Evolutionary conservation across 53 echinoderm and acorn worm genomes (phyloP), one percentile per base, ranked within the genome.

Genomic region (Zoroaster sp.): DNA sequence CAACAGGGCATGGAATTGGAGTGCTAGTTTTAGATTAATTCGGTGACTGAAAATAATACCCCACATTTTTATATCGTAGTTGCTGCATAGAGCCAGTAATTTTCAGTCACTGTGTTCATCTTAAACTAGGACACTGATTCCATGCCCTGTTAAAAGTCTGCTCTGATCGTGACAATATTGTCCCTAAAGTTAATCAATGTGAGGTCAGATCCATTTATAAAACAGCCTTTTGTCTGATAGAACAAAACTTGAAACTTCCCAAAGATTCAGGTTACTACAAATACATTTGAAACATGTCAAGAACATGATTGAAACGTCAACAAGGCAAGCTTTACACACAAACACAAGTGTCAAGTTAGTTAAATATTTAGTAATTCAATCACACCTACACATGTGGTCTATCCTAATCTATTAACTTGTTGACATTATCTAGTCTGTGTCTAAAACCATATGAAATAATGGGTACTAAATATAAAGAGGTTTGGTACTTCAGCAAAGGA

Each of bases 351-450:
- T 85, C 85, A 71, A 69, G 49, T 71, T 69, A 70, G 51, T 71
- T 17, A 85, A 70, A 85, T 85, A 85, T 65, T 79, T 63, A 55
- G 79, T 59, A 32, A 79, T 79, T 79, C 39, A 79, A 79, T 54
- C 28, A 79, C 59, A 55, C 55, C 79, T 78, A 5, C 9, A 12
- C 65, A 36, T 39, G 55, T 59, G 55, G 63, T 45, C 38, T 59
- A 37, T 37, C 36, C 40, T 63, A 59, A 79, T 79, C n/a, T 54
- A 28, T 79, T 51, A 65, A 37, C 5, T 74, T 63, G 53, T 45
- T 52, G 18, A 33, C n/a, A 54, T 28, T 55, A 55, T 54, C 41
- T 36, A 59, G 55, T 8, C 35, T 36, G 34, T 20, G 15, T 18
- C 53, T 3, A 78, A 74, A 46, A 55, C 31, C 28, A 13, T 46